Evolutionary conservation across 1,140 invertebrate genomes (phyloP).

Genomic region (Eupeodes corollae): DNA sequence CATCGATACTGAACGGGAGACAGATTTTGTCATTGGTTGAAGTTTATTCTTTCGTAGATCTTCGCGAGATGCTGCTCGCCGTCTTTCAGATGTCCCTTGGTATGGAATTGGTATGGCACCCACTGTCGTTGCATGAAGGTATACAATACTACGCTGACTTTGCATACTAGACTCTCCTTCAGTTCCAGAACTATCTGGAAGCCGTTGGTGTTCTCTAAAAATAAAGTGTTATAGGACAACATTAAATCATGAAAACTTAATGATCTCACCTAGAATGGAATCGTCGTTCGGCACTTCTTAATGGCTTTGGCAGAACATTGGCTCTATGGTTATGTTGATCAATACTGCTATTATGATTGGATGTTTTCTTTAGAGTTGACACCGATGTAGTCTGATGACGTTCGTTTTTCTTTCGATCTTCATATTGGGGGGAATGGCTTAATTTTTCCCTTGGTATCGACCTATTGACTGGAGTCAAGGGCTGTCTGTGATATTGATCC

Average conservation of each 20-base stretch:
- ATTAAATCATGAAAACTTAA: not conserved
- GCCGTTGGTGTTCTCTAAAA: slow-evolving; percentile 34
- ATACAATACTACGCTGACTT: slow-evolving; percentile 66
- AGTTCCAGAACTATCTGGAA: slow-evolving; percentile 53
- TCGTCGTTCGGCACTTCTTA: slow-evolving; percentile 27
- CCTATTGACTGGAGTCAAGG: slow-evolving; percentile 8
- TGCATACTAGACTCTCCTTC: slow-evolving; percentile 68
- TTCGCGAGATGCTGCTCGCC: slow-evolving; percentile 47
- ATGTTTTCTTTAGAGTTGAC: not conserved
- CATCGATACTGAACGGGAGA: slow-evolving; percentile 72
- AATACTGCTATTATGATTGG: not conserved
- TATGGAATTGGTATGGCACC: slow-evolving; percentile 37
- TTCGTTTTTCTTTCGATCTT: slow-evolving; percentile 12
- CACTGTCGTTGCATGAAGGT: slow-evolving; percentile 64
- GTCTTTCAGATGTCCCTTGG: slow-evolving; percentile 16
- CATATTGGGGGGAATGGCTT: slow-evolving; percentile 10
- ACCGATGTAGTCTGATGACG: slow-evolving; percentile 6
- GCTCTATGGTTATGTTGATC: not conserved
- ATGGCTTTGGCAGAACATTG: slow-evolving; percentile 30
- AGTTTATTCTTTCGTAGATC: slow-evolving; percentile 48
- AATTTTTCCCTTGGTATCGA: slow-evolving; percentile 27
- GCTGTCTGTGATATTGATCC: slow-evolving; percentile 22
- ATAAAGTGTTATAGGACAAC: slow-evolving; percentile 1
- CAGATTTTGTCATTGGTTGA: slow-evolving; percentile 55
- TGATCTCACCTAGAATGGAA: slow-evolving; percentile 8